Base-by-base conservation (phyloP, 2,888 invertebrate species). In the Leucophenga montana region DNA sequence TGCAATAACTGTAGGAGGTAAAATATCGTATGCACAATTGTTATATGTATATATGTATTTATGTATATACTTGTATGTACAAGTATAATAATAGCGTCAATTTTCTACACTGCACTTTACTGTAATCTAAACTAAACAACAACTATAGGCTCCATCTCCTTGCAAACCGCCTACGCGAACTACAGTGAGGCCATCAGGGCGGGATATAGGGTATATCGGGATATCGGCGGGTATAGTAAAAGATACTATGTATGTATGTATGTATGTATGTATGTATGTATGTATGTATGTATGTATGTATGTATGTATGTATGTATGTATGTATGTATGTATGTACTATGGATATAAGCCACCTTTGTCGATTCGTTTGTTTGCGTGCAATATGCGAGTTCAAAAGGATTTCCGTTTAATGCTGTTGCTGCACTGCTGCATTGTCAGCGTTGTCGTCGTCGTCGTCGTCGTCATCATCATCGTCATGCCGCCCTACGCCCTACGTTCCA, bases 361-460 rank as follows among this genome's bases (percentile, higher is more conserved):
- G 27, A 27, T 44, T 20, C 61, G 39, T 44, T 31, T 9, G 59
- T 76, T 83, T 80, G 79, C 84, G 83, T 83, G 84, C 80, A 76
- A 78, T 77, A 80, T 79, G 82, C 78, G 78, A 78, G 78, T 77
- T 78, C 74, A 75, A 77, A 84, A 82, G 84, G 80, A 84, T 84
- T 83, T 83, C 83, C 83, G 81, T 81, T 76, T 78, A 76, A 79
- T 76, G 75, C 77, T 78, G 78, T 78, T 77, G 77, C 77, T 75
- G 39, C 39, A 39, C 9, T 39, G 39, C 39, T 39, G 27, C 11
- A 39, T 39, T 39, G 39, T 39, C 39, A 8, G 3, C 39, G 9
- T 39, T 8, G 39, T 8, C 39, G 1, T 39, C 39, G 11, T 8
- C 39, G 9, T 39, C 39, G 39, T 39, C 39, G 39, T 3, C 39